phyloP scores from a whole-genome alignment of 1,140 invertebrate species.

The Procambarus virginalis region DNA sequence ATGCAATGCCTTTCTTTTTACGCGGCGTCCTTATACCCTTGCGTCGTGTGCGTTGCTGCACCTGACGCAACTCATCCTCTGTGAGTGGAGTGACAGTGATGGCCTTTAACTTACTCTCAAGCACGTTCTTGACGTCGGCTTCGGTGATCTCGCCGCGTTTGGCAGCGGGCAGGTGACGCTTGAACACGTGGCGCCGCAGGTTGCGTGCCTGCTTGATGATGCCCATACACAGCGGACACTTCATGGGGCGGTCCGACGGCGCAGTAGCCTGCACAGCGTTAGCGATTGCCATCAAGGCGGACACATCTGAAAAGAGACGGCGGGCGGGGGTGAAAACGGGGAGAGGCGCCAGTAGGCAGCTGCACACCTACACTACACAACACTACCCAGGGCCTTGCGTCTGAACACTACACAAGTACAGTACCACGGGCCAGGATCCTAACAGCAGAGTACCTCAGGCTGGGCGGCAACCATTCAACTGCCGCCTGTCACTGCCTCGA shows the following conservation, averaged over 20 bases:
- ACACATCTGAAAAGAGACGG: conserved; percentile 70
- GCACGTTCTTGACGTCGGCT: conserved; percentile 65
- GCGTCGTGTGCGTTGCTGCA: conserved; percentile 52
- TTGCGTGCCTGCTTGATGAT: conserved; percentile 79
- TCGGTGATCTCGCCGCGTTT: conserved; percentile 67
- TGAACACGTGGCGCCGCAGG: conserved; percentile 76
- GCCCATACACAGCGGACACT: conserved; percentile 79
- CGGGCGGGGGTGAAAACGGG: conserved; percentile 62
- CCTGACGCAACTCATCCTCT: conserved; percentile 61
- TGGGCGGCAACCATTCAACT: conserved; percentile 1
- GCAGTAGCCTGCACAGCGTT: conserved; percentile 67
- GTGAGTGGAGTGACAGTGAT: conserved; percentile 67
- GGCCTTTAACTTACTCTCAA: conserved; percentile 64
- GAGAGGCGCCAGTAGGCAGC: conserved; percentile 29
- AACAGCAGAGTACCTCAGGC: conserved; percentile 21
- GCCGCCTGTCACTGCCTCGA: background rate
- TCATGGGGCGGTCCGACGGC: conserved; percentile 79
- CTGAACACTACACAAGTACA: conserved; percentile 35
- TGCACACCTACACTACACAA: conserved; percentile 51
- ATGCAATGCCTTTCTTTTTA: conserved; percentile 60
- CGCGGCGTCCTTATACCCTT: conserved; percentile 49
- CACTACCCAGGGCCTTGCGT: conserved; percentile 34
- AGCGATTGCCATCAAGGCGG: conserved; percentile 68
- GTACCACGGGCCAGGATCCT: conserved; percentile 3
- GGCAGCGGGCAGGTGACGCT: conserved; percentile 67